Base-by-base conservation (phyloP, 2,113 vertebrate genomes). In the Psettodes erumei region DNA sequence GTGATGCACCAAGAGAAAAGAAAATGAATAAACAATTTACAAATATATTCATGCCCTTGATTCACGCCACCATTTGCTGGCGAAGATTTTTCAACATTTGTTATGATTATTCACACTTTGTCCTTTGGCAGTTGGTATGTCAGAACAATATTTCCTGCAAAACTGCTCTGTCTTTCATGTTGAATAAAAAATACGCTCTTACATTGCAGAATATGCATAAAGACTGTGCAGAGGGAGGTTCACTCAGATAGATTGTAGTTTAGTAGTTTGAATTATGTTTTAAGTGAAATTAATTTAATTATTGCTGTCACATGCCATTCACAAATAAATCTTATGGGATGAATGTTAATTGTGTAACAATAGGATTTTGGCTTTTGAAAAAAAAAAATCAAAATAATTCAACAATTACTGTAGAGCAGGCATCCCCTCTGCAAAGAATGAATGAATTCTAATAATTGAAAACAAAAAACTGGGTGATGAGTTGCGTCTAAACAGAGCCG, bases 91-190 rank as follows among this genome's bases (percentile, higher is more conserved):
- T 42, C 6, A 59, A 6, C 43, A 55, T 50, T 75, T 75, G 13
- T 18, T 50, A 32, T n/a, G 1, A 2, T 69, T 77, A 80, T 77
- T 82, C 54, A 74, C 65, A 58, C 54, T 45, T 69, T 71, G 19
- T 72, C 51, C 21, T 84, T 75, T 77, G 23, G 69, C 50, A 40
- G 54, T 60, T 51, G 11, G 11, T 30, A n/a, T 15, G 35, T 33
- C 18, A 5, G 16, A 45, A 33, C 11, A 66, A 25, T 25, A 50
- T 61, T 60, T 60, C 37, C 35, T 21, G 11, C 66, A 21, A 30
- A 42, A 66, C 21, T 8, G 13, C 40, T 38, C 16, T 27, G 58
- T 45, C 43, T 54, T 70, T 37, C 30, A 47, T 16, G 13, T 12
- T 54, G 58, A n/a, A n/a, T 2, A 47, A 70, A 53, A 53, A 53